phyloP scores from a whole-genome alignment of 2,797 vertebrate species.

The Peromyscus melanophrys region DNA sequence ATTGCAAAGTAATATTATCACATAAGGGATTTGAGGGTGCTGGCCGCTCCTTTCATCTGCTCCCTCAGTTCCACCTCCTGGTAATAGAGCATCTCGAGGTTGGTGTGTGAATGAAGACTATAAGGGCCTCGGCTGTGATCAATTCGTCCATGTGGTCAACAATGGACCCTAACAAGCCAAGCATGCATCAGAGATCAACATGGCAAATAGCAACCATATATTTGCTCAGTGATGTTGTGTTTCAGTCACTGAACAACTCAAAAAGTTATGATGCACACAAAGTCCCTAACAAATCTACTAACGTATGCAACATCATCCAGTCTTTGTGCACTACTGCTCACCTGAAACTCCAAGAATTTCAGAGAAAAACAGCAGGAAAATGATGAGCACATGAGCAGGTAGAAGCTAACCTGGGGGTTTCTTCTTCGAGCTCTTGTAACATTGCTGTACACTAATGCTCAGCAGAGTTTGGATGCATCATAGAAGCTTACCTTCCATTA shows the following conservation, averaged over 20 bases:
- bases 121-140: background rate
- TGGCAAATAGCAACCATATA: background rate
- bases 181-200: background rate
- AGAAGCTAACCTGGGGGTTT: background rate
- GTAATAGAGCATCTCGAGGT: background rate
- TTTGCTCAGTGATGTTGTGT: background rate
- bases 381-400: background rate
- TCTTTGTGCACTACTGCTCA: conserved; percentile 12
- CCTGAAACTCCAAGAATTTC: conserved; percentile 11
- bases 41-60: background rate
- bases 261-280: background rate
- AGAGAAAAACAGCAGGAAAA: conserved; percentile 11
- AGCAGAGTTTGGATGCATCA: background rate
- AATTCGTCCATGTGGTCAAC: background rate
- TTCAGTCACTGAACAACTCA: background rate
- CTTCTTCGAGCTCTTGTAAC: background rate
- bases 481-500: background rate
- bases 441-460: background rate
- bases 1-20: background rate
- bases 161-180: background rate
- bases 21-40: background rate
- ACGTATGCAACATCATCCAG: background rate
- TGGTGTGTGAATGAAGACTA: background rate
- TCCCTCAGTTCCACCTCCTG: background rate
- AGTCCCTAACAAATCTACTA: background rate